Evolutionary conservation across 2,888 invertebrate species (phyloP), one percentile per base, ranked within the genome.

Genomic region (Drosophila kambysellisi): DNA sequence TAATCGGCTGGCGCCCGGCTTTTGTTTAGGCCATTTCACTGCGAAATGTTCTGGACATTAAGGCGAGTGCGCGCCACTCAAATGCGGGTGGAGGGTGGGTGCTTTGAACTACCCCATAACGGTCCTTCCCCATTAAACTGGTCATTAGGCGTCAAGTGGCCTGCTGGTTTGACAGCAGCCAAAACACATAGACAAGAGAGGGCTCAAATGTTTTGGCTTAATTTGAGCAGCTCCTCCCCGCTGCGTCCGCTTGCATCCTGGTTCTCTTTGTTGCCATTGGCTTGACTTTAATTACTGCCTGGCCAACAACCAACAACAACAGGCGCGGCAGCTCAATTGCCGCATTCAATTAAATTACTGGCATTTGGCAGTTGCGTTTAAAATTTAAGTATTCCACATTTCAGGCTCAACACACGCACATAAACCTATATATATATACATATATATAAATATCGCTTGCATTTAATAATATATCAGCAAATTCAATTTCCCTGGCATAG

Each of bases 81-180:
- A 76, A 61, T 46, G 37, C 25, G 20, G 32, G 11, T 17, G 4
- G 29, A 3, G 20, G 5, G 5, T 11, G n/a, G 39, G 30, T 25
- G 15, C n/a, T 25, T 29, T 15, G 8, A 12, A 9, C 37, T 17
- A 46, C 64, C 64, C 64, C 52, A 43, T n/a, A 32, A 41, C 57
- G 17, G 39, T 37, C 30, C 43, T 46, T 39, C 70, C 71, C 79
- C 74, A 84, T 84, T 84, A 87, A 87, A 83, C 78, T 87, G 87
- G 86, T 84, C 87, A 87, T 88, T 88, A 88, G 81, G 86, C 88
- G 84, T 84, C 86, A 87, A 87, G 86, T 87, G 84, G 84, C 83
- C 81, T 77, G 73, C 76, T 83, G 76, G 68, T 63, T 74, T 74
- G 68, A 76, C 76, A 75, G 81, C 70, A 41, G 66, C 30, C 51